Evolutionary conservation across 2,888 invertebrate species (phyloP).

Genomic region (Proisotoma minuta): DNA sequence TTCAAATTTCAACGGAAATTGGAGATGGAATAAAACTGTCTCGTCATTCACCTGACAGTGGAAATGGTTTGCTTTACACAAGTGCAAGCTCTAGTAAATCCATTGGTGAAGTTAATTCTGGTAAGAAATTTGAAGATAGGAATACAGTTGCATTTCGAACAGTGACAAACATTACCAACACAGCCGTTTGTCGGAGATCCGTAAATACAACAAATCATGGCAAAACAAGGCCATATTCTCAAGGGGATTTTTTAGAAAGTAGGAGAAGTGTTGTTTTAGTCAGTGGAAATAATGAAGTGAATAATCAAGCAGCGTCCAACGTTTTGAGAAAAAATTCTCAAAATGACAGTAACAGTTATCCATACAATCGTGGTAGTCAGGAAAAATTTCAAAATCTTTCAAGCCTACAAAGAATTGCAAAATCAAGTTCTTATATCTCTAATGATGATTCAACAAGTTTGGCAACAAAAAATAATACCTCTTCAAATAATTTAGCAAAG

Average conservation of each 20-base stretch:
- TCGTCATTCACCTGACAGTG: slow-evolving; percentile 1
- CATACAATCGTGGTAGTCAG: slow-evolving; percentile 3
- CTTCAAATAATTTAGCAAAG: too few relatives aligned
- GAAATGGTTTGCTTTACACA: neutral
- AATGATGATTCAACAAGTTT: neutral
- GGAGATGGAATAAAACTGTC: neutral
- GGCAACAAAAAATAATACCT: too few relatives aligned
- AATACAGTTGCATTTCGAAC: neutral
- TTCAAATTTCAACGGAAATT: neutral
- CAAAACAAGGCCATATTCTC: slow-evolving; percentile 7
- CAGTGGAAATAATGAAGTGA: neutral
- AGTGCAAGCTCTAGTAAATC: neutral
- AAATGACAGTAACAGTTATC: neutral
- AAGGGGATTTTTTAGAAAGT: slow-evolving; percentile 5
- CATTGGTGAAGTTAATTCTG: neutral
- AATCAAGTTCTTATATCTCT: neutral
- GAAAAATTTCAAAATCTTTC: slow-evolving; percentile 3
- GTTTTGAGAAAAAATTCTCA: too few relatives aligned
- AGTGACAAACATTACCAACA: neutral
- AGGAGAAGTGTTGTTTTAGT: neutral
- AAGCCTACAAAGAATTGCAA: neutral
- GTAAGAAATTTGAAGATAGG: neutral
- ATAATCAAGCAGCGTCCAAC: neutral
- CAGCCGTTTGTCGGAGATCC: neutral
- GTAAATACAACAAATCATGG: neutral